phyloP scores from a whole-genome alignment of 2,888 invertebrate species.

The Deilephila porcellus region DNA sequence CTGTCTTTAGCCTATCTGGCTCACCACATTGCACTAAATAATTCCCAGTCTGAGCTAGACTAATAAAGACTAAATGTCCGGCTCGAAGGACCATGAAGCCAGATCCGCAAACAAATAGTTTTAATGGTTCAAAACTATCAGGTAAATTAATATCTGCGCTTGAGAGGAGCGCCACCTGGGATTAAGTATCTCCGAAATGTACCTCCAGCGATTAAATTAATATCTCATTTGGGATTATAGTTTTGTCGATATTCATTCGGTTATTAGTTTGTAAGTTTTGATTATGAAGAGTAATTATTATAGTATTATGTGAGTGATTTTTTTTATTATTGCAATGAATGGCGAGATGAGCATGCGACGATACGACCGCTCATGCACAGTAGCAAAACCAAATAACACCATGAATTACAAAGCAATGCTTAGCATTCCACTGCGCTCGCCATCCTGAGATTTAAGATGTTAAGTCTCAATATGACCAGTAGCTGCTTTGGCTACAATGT shows the following conservation, averaged over 20 bases:
- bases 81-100: not conserved
- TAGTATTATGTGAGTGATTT: no score
- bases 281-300: not conserved
- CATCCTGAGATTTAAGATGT: no score
- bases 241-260: not conserved
- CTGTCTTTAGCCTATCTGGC: not conserved
- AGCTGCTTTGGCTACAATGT: no score
- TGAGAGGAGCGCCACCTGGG: not conserved
- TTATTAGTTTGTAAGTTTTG: not conserved
- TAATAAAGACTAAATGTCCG: conserved; percentile 4
- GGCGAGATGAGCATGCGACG: no score
- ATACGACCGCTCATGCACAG: no score
- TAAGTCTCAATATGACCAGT: no score
- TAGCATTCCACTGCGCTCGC: no score
- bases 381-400: no score
- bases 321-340: no score
- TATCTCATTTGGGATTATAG: conserved; percentile 16
- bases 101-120: conserved; percentile 13
- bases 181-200: conserved; percentile 1
- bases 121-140: conserved; percentile 12
- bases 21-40: not conserved
- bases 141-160: conserved; percentile 5
- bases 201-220: conserved; percentile 8
- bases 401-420: no score
- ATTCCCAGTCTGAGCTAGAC: not conserved